Conservation (phyloP, 2,888 invertebrate genomes). For the Uropetala carovei region DNA sequence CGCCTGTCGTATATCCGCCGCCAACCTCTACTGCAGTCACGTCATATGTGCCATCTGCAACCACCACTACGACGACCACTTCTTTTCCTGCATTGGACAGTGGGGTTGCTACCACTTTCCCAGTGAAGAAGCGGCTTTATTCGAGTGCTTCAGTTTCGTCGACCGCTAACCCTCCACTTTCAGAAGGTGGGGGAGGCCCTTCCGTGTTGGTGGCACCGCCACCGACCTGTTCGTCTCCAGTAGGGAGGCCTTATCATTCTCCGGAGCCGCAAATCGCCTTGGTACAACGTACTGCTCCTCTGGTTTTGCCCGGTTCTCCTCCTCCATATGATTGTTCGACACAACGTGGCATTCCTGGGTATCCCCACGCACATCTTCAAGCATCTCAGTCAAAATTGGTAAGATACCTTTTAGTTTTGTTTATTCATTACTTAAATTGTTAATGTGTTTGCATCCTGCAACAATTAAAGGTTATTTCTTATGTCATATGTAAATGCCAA, state of each 20-base stretch:
- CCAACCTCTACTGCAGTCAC: not conserved
- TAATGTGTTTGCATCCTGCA: not conserved
- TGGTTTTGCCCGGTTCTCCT: slow-evolving; percentile 35
- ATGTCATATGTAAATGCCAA: too few relatives aligned
- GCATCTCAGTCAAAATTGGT: slow-evolving; percentile 35
- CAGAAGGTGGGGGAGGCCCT: not conserved
- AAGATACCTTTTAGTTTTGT: not conserved
- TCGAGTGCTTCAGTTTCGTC: slow-evolving; percentile 4
- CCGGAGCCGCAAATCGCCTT: slow-evolving; percentile 13
- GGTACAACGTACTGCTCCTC: slow-evolving; percentile 15
- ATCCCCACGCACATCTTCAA: slow-evolving; percentile 52
- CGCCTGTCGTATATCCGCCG: slow-evolving; percentile 27
- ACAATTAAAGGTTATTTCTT: too few relatives aligned
- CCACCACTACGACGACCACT: not conserved
- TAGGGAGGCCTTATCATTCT: slow-evolving; percentile 9
- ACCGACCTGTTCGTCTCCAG: slow-evolving; percentile 34
- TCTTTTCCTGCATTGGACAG: slow-evolving; percentile 23
- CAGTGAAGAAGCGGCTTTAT: slow-evolving; percentile 82
- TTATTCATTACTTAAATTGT: not conserved
- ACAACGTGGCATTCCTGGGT: not conserved
- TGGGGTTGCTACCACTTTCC: slow-evolving; percentile 76
- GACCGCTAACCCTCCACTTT: not conserved
- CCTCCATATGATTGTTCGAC: slow-evolving; percentile 36
- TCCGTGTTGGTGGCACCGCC: slow-evolving; percentile 11
- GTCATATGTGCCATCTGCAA: not conserved